Evolutionary conservation across 2,888 invertebrate genomes (phyloP).

Genomic region (Dicycla oo): DNA sequence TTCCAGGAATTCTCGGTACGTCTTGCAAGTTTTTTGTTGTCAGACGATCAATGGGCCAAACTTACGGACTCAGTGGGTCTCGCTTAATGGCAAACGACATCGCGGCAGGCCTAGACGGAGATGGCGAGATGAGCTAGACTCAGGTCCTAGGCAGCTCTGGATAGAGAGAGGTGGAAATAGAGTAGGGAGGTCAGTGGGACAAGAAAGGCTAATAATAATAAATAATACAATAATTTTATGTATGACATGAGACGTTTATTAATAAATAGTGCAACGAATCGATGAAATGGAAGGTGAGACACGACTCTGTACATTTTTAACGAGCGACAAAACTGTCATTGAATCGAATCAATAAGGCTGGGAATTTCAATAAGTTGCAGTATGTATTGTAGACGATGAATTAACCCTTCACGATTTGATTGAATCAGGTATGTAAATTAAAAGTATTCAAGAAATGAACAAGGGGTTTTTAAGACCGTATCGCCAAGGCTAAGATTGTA

Average conservation of each 20-base stretch:
- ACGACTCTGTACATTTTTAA: constrained; percentile 19
- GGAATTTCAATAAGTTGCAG: background rate
- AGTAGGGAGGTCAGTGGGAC: no score
- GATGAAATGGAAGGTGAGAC: constrained; percentile 16
- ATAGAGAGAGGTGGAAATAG: no score
- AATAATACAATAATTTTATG: constrained; percentile 28
- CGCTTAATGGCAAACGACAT: no score
- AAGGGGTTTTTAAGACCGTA: constrained; percentile 8
- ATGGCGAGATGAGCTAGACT: no score
- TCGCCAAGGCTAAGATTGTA: background rate
- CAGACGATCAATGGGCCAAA: no score
- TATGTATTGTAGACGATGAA: background rate
- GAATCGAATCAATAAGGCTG: background rate
- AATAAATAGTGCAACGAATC: background rate
- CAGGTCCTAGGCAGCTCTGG: no score
- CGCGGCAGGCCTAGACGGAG: no score
- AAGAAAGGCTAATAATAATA: no score
- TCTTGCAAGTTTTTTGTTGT: no score
- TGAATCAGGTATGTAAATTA: constrained; percentile 10
- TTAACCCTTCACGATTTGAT: background rate
- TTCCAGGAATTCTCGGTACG: no score
- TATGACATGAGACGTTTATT: constrained; percentile 23
- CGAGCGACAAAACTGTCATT: background rate
- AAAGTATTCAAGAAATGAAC: constrained; percentile 7
- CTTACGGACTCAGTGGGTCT: no score